Evolutionary conservation across 1,140 invertebrate genomes (phyloP), one percentile per base, ranked within the genome.

Genomic region (Drosophila micromelanica): DNA sequence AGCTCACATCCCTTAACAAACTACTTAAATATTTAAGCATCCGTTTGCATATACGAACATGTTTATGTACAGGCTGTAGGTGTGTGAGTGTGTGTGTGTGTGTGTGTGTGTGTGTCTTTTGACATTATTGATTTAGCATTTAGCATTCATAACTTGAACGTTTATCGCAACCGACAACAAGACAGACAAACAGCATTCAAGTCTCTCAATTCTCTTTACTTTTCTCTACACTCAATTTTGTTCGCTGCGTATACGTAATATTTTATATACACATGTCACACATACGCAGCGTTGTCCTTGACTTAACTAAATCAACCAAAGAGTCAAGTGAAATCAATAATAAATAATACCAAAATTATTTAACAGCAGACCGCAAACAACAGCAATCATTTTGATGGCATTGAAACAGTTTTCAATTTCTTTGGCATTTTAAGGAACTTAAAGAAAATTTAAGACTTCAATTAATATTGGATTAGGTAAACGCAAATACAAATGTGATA

Each of bases 91-190:
- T 59, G 12, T 54, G 48, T 54, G 12, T 9, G 17, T 61, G 40
- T 42, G 32, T 46, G 32, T 45, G 40, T 67, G 17, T 52, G 61
- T 52, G 30, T 72, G 32, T 65, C 54, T 64, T 40, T 72, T 46
- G 64, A 63, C 62, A 76, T 76, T 73, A 76, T 76, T 76, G 74
- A 76, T 76, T 76, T 76, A 55, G 62, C 62, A 76, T 73, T 76
- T 76, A 68, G 49, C 56, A 61, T 68, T 68, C 57, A 72, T 72
- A 63, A 51, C 43, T 43, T 56, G 61, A 72, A 72, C 40, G 68
- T 71, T 71, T 60, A 63, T 64, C 55, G 30, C 67, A 35, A 42
- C 7, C 17, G 46, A 23, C 49, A 46, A 9, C 51, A 46, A 32
- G 4, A 8, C 54, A 43, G 32, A 15, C 20, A n/a, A 30, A 5